A percentile compares a stretch with the other conserved stretches of the same genome.
These are phyloP conservation scores for Oedothorax gibbosus DNA, from an alignment of 1,140 invertebrate species.

Conservation along the genomic window DNA sequence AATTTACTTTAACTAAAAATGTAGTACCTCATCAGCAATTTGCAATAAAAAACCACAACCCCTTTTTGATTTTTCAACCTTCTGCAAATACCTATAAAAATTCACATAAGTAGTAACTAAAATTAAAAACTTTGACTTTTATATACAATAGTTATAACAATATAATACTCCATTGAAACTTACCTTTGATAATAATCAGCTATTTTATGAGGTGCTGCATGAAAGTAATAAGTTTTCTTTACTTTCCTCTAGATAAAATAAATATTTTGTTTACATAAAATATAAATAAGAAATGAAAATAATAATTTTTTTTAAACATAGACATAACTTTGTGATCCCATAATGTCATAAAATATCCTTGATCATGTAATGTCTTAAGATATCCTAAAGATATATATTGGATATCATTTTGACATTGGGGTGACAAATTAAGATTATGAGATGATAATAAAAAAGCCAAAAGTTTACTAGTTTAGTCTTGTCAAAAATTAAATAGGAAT, in stretches of 20 bases:
- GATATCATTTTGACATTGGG: too few relatives aligned
- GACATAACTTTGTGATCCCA: too few relatives aligned
- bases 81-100: constrained; percentile 7
- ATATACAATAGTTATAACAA: neutral
- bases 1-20: neutral
- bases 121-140: neutral
- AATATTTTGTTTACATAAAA: neutral
- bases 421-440: too few relatives aligned
- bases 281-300: too few relatives aligned
- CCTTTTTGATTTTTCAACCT: neutral
- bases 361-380: too few relatives aligned
- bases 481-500: too few relatives aligned
- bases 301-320: too few relatives aligned
- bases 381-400: too few relatives aligned
- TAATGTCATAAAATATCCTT: too few relatives aligned
- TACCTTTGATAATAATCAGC: constrained; percentile 61
- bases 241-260: constrained; percentile 64
- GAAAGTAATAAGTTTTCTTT: constrained; percentile 65
- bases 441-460: too few relatives aligned
- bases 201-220: constrained; percentile 62
- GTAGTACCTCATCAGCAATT: constrained; percentile 71
- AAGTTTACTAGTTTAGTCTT: too few relatives aligned
- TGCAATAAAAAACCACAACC: constrained; percentile 72
- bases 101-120: neutral
- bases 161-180: constrained; percentile 63